Base-by-base conservation (phyloP, 2,113 vertebrate species). In the Perca fluviatilis region DNA sequence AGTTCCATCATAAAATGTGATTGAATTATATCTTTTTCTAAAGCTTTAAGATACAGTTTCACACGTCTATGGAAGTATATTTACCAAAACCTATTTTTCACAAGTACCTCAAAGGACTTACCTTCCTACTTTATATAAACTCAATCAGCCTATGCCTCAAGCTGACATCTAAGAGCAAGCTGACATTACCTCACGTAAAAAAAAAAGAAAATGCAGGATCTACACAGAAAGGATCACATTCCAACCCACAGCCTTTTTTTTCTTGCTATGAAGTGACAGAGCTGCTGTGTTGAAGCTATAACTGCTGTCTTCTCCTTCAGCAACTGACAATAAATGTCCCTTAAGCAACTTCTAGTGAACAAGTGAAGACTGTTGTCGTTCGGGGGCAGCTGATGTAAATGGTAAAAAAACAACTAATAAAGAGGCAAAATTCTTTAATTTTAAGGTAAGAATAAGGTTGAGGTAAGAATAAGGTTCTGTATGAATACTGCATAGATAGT, bases 331-430 rank as follows among this genome's bases (percentile, higher is more conserved):
- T 23, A 73, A 49, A 47, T 27, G 62, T 23, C 16, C 51, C 11
- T 19, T 25, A 3, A 14, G 49, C 14, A 53, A n/a, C 25, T 43
- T 56, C 27, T 30, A 16, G 36, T 56, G 23, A 23, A 77, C 53
- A 53, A 51, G n/a, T n/a, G 54, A 60, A 74, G 16, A 51, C 70
- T 53, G 15, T 63, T 33, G 14, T 61, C 60, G 30, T 68, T 30
- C 8, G 53, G 69, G 40, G 40, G 6, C 61, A 27, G 27, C 27
- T 63, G 16, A n/a, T 62, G n/a, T 30, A 13, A 57, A 36, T 36
- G 15, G 14, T 3, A 49, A 57, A 47, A 43, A 53, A 53, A n/a
- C n/a, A 80, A 50, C 18, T 1, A 53, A 49, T 58, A 49, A 27
- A 67, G 16, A 33, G 33, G 33, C 13, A 25, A 3, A 40, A 30